Evolutionary conservation across 2,888 invertebrate species (phyloP).

Genomic region (Chelonus formosanus): DNA sequence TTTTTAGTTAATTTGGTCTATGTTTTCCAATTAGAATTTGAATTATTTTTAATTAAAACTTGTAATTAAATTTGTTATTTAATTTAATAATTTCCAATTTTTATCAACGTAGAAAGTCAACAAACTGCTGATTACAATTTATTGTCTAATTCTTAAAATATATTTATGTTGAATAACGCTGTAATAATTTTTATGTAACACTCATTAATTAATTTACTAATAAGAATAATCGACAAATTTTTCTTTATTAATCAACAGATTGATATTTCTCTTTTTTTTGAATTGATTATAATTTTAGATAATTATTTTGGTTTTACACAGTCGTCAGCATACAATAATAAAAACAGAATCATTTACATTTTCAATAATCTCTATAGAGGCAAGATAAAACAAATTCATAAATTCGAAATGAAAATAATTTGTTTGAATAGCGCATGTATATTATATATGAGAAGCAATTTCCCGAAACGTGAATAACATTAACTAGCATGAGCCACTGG

Average conservation of each 20-base stretch:
- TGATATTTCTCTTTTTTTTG: constrained; percentile 8
- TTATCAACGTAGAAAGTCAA: background rate
- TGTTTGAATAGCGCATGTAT: constrained; percentile 7
- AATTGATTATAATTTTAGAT: constrained; percentile 33
- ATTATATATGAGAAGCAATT: constrained; percentile 11
- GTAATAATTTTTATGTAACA: too few relatives aligned
- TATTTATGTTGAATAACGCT: background rate
- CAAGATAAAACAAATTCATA: constrained; percentile 50
- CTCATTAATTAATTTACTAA: too few relatives aligned
- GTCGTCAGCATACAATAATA: constrained; percentile 39
- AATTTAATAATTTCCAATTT: constrained; percentile 15
- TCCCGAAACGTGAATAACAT: constrained; percentile 39
- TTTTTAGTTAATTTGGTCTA: too few relatives aligned
- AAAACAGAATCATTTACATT: constrained; percentile 23
- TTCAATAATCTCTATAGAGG: constrained; percentile 55
- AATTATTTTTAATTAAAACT: too few relatives aligned
- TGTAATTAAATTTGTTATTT: background rate
- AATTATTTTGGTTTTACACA: constrained; percentile 39
- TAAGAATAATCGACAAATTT: too few relatives aligned
- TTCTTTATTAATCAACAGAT: too few relatives aligned
- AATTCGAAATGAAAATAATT: constrained; percentile 19
- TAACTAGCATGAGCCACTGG: constrained; percentile 52
- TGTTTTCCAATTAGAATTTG: too few relatives aligned
- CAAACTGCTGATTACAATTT: constrained; percentile 1
- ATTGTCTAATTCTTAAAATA: background rate